Base-by-base conservation (phyloP, 2,888 invertebrate species). In the Phyto melanocephala region DNA sequence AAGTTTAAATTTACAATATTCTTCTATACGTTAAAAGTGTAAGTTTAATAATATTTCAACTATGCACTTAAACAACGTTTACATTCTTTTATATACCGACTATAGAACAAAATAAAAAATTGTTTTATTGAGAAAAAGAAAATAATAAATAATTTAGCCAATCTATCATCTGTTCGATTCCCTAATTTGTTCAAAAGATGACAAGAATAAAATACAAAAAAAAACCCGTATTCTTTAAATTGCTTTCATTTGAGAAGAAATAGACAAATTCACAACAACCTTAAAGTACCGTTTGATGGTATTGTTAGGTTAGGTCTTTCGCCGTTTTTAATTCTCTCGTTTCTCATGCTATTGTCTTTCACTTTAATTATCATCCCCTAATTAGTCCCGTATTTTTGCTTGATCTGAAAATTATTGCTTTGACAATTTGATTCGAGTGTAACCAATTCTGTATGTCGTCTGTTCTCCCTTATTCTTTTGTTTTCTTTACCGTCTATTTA, bases 351-450 rank as follows among this genome's bases (percentile, higher is more conserved):
- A 6, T 65, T 47, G 17, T 58, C 45, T 60, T 72, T 58, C 42
- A 58, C 50, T 52, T 68, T n/a, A 71, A 71, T 75, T 70, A 70
- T 13, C 70, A 42, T 62, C 80, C 80, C 75, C 35, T 74, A 70
- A 56, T 62, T 63, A 40, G 33, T 28, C 28, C 28, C 28, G 28
- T 28, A 33, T 17, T 37, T 63, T 40, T 33, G 28, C 28, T 60
- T 54, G 35, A 42, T 47, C 28, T 54, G 60, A 22, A 77, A 63
- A 77, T 77, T 81, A 77, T 72, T 81, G 81, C 81, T 77, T 81
- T 81, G 81, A 77, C 81, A 81, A 81, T 81, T 81, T 52, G 67
- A 10, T 72, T 62, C 47, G 62, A 72, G 72, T 72, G 81, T 76
- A 71, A 72, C 72, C 52, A 72, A 72, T 77, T 67, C 28, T 8